A percentile compares a stretch with the other conserved stretches of the same genome.
Conservation (phyloP, 2,113 vertebrate genomes). For the Albula goreensis region DNA sequence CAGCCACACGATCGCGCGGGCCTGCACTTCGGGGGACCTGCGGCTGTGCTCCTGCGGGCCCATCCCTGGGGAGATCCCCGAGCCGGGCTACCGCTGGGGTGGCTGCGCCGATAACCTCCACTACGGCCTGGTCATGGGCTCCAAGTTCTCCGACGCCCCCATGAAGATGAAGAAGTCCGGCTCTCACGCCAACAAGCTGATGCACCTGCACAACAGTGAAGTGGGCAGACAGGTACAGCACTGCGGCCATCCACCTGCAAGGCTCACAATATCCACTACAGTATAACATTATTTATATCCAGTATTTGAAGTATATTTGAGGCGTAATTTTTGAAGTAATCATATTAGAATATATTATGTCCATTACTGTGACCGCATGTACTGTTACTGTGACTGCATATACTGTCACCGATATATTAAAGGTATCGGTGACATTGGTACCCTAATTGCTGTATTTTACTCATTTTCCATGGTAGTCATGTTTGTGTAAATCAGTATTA, state of each 20-base stretch:
- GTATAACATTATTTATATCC: too few species aligned
- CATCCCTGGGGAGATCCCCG: constrained; percentile 87
- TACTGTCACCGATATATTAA: too few species aligned
- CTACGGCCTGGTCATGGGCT: constrained; percentile 93
- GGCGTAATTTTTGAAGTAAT: too few species aligned
- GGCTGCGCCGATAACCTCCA: constrained; percentile 98
- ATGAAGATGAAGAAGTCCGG: constrained; percentile 98
- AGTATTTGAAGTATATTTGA: too few species aligned
- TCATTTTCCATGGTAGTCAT: not conserved
- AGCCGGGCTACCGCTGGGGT: constrained; percentile 96
- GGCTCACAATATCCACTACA: too few species aligned
- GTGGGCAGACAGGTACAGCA: constrained; percentile 91
- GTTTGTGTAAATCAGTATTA: not conserved
- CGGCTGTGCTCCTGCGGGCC: constrained; percentile 91
- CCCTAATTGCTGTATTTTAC: too few species aligned
- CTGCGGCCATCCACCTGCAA: not conserved
- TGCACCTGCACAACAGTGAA: constrained; percentile 99
- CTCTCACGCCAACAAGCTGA: constrained; percentile 96
- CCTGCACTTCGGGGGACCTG: constrained; percentile 92
- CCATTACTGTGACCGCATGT: too few species aligned
- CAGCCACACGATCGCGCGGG: constrained; percentile 93
- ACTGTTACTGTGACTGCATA: too few species aligned
- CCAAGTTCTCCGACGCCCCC: constrained; percentile 97
- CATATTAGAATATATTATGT: too few species aligned
- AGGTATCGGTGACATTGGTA: too few species aligned